phyloP scores from a whole-genome alignment of 1,140 invertebrate species.

The Ectropis grisescens region DNA sequence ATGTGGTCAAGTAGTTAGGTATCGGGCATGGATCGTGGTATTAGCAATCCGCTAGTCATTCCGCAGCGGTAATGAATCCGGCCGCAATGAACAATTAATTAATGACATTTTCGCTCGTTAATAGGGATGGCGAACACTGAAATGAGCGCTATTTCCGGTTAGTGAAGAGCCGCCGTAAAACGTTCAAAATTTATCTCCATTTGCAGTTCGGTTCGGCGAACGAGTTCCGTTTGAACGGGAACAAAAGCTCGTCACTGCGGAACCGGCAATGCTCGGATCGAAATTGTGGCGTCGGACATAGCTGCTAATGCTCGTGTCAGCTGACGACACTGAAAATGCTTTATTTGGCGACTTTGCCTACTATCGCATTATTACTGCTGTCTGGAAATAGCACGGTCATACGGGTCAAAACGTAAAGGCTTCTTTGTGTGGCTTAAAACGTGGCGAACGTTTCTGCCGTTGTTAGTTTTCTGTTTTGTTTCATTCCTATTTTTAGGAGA shows the following conservation, averaged over 20 bases:
- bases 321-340: conserved; percentile 14
- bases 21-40: no score
- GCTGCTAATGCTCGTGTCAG: conserved; percentile 23
- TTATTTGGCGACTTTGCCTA: no score
- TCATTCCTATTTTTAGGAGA: no score
- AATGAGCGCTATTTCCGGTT: conserved; percentile 28
- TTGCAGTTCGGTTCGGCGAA: conserved; percentile 31
- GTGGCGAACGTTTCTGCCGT: no score
- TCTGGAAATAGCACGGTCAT: no score
- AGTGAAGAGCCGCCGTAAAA: conserved; percentile 13
- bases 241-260: conserved; percentile 36
- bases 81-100: conserved; percentile 26
- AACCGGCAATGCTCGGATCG: conserved; percentile 39
- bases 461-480: no score
- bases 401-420: no score
- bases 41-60: conserved; percentile 12
- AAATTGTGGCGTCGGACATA: conserved; percentile 27
- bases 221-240: conserved; percentile 22
- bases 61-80: conserved; percentile 19
- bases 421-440: no score
- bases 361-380: conserved; percentile 1
- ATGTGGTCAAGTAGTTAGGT: no score
- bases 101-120: conserved; percentile 32
- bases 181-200: conserved; percentile 32
- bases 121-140: conserved; percentile 13